These are phyloP conservation scores for Cochlearius cochlearius DNA, from an alignment of 2,113 vertebrate species.

Conservation along the genomic window DNA sequence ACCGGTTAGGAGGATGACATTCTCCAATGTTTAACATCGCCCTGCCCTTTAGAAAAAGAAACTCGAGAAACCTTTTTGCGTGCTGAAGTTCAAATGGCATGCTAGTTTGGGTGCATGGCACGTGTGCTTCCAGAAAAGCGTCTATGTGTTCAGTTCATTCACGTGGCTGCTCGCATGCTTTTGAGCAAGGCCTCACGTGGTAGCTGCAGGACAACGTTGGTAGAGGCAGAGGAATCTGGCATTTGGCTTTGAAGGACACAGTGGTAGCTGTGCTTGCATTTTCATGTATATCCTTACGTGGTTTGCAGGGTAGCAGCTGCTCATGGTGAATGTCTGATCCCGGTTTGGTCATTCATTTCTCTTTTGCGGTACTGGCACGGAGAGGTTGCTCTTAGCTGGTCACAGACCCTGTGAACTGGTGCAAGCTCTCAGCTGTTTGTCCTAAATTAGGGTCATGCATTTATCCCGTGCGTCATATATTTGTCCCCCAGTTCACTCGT, in stretches of 20 bases:
- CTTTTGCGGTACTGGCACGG: neutral
- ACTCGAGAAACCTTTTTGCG: neutral
- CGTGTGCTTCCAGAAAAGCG: accelerated
- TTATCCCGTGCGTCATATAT: neutral
- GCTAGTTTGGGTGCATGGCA: neutral
- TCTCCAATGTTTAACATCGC: neutral
- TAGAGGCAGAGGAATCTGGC: neutral
- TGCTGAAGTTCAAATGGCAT: neutral
- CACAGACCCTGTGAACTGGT: neutral
- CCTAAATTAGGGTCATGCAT: neutral
- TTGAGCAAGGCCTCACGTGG: neutral
- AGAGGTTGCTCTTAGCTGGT: neutral
- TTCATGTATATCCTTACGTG: neutral
- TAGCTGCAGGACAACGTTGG: neutral
- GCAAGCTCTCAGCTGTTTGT: neutral
- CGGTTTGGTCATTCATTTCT: neutral
- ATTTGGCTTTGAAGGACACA: neutral
- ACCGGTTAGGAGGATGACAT: neutral
- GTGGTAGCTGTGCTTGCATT: neutral
- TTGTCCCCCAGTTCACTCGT: neutral
- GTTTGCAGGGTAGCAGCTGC: neutral
- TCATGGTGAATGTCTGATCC: neutral
- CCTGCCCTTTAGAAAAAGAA: neutral
- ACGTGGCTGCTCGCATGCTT: accelerated
- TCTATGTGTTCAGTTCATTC: neutral